Base-by-base conservation (phyloP, 1,140 invertebrate genomes). In the Aphaenogaster rudis region DNA sequence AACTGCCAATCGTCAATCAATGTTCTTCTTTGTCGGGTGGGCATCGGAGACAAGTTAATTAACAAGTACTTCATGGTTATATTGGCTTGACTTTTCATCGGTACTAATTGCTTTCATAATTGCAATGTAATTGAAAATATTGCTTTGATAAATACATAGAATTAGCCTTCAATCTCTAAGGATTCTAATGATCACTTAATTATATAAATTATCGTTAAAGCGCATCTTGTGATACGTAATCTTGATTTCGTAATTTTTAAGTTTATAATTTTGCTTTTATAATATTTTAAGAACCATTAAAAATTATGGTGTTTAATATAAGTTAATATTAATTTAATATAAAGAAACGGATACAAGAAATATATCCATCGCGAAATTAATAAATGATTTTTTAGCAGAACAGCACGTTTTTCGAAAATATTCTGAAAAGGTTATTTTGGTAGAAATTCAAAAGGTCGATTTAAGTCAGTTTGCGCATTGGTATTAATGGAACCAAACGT, bases 1-100 rank as follows among this genome's bases (percentile, higher is more conserved):
- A 42, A 13, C 28, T 74, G 45, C n/a, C 54, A 74, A 74, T 82
- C 42, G 67, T 74, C 28, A 84, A 76, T 84, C 80, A 42, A 39
- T 36, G 52, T 57, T 84, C 45, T 63, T 13, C 69, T 84, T 84
- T 76, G 17, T 76, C 17, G 9, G 45, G 4, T 15, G n/a, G 13
- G 36, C n/a, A 33, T 15, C 36, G 36, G 28, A n/a, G 42, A 82
- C 42, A 39, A 84, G 69, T 74, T 76, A 84, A 84, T 84, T 84
- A 84, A 45, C 54, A 45, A 74, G n/a, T 48, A 21, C 28, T 15
- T 21, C 28, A 33, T 50, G 63, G 74, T 74, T 61, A 48, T 59
- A 59, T 74, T 17, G 6, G 13, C 33, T 45, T 42, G 45, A 50
- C 13, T 76, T 84, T 17, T 61, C 28, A 72, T 66, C 61, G 28